Conservation (phyloP, 1,140 invertebrate genomes). For the Drosophila truncata region DNA sequence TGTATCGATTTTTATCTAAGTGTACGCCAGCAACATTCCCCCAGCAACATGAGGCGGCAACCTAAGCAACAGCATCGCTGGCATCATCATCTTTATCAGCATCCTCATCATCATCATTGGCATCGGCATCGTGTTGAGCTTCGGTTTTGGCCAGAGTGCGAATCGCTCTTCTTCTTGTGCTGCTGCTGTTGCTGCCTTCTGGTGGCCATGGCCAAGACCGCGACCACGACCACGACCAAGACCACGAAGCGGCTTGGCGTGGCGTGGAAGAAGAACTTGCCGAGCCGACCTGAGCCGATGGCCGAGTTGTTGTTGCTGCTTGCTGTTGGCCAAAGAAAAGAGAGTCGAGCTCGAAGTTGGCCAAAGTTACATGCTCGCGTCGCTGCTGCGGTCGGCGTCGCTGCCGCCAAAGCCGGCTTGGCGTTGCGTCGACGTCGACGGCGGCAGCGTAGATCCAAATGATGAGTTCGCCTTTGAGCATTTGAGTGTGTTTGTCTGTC, state of each 20-base stretch:
- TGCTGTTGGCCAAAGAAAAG: conserved; percentile 17
- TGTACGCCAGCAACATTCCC: not conserved
- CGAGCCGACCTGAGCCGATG: conserved; percentile 66
- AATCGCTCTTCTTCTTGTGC: conserved; percentile 62
- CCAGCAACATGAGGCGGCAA: conserved; percentile 1
- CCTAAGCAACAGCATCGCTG: conserved; percentile 47
- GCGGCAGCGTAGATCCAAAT: conserved; percentile 68
- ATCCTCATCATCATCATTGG: conserved; percentile 17
- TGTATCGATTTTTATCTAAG: not conserved
- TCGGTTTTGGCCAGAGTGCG: conserved; percentile 43
- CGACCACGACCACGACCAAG: conserved; percentile 55
- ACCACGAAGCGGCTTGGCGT: conserved; percentile 32
- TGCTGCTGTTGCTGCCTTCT: conserved; percentile 5
- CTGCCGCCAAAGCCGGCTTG: conserved; percentile 57
- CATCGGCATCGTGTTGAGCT: conserved; percentile 17
- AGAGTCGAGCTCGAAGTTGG: conserved; percentile 38
- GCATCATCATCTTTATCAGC: conserved; percentile 43
- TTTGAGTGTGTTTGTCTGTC: conserved; percentile 35
- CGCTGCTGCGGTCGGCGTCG: conserved; percentile 27
- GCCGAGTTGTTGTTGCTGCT: conserved; percentile 16
- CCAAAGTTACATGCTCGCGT: conserved; percentile 71
- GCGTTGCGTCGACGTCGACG: conserved; percentile 35
- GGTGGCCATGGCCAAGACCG: conserved; percentile 71
- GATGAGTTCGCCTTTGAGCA: conserved; percentile 65
- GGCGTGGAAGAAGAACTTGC: conserved; percentile 72